Base-by-base conservation (phyloP, 2,113 vertebrate genomes). In the Acrocephalus arundinaceus region DNA sequence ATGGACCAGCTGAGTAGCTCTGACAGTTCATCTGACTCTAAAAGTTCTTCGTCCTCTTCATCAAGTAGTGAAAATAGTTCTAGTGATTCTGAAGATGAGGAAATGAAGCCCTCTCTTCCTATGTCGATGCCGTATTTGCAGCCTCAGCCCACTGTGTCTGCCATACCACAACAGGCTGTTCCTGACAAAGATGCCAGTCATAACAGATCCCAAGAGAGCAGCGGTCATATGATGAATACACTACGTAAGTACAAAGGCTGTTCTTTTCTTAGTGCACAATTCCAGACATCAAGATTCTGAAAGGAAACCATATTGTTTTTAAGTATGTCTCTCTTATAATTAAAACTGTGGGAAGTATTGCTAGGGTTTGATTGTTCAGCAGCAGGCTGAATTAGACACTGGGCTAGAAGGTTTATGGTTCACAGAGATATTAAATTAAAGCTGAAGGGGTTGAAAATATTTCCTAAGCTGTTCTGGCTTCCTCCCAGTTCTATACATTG, bases 1-100 rank as follows among this genome's bases (percentile, higher is more conserved):
- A 99, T 99, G 98, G 99, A 99, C 95, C 99, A 99, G 98, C 98
- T 99, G 98, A 99, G 99, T 97, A 99, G 98, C 77, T 98, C 98
- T 17, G 98, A 98, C 95, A 99, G 99, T 97, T 99, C 99, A 28
- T 99, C 99, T 10, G 98, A 98, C 93, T 99, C 99, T 46, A 98
- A 98, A 97, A 99, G 98, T 98, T 99, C 99, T 52, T 99, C 99
- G 0, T 99, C 99, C 62, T 99, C 99, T 85, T 99, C 98, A 74
- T 97, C 97, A 89, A 99, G 98, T 37, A 98, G 97, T 88, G 98
- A 98, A 13, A 98, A 98, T 94, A 99, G 98, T 98, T 99, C 99
- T 81, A 98, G 98, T 97, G 99, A 99, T 77, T 98, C 98, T 4
- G 99, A 99, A 85, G 98, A 98, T 0, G 99, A 99, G 90, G 95